Evolutionary conservation across 2,113 vertebrate genomes (phyloP).

Genomic region (Colinus virginianus): DNA sequence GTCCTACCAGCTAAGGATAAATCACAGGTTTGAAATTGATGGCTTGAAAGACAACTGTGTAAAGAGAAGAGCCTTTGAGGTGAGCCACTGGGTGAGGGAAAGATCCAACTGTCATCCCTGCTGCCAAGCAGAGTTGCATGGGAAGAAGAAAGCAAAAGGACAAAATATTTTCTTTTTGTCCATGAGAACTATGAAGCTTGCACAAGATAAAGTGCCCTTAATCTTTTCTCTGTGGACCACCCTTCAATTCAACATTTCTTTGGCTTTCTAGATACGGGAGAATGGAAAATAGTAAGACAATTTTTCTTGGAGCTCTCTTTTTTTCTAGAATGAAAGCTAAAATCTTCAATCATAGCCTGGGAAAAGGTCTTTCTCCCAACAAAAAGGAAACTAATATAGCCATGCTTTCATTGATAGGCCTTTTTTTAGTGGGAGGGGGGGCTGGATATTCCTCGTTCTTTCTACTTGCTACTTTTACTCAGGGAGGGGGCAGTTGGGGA

Average conservation of each 20-base stretch:
- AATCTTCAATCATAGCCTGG: neutral
- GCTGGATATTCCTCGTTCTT: accelerated
- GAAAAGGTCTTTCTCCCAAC: neutral
- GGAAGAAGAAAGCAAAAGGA: neutral
- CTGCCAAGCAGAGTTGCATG: neutral
- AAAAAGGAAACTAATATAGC: neutral
- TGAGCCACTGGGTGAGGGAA: neutral
- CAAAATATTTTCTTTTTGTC: neutral
- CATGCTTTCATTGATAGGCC: neutral
- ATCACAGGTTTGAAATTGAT: neutral
- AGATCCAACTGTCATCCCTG: neutral
- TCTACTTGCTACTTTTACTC: neutral
- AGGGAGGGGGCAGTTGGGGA: accelerated
- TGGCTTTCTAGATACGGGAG: neutral
- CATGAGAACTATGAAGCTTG: neutral
- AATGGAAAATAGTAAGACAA: neutral
- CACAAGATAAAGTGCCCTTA: neutral
- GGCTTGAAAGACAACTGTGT: neutral
- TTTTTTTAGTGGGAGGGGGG: neutral
- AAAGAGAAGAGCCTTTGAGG: neutral
- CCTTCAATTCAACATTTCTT: neutral
- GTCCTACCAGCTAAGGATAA: neutral
- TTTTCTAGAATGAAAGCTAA: neutral
- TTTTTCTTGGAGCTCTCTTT: neutral
- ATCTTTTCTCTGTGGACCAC: neutral